Percentiles rank a stretch among this genome's conserved stretches.
These are phyloP conservation scores for Apeira syringaria DNA, from an alignment of 2,888 invertebrate genomes.

Conservation along the genomic window DNA sequence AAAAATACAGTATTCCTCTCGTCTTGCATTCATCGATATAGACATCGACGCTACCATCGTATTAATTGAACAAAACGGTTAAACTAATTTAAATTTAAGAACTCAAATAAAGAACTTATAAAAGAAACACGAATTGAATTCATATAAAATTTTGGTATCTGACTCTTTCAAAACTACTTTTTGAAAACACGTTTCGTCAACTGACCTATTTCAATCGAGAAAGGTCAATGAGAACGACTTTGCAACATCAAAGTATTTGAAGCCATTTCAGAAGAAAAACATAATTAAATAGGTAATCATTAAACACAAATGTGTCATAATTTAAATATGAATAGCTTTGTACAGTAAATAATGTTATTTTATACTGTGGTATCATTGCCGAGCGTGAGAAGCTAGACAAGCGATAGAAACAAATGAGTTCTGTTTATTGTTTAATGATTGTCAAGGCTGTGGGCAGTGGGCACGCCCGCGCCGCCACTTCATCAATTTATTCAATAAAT, in stretches of 20 bases:
- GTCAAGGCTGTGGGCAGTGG: not conserved
- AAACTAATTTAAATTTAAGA: too few relatives aligned
- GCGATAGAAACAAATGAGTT: constrained; percentile 41
- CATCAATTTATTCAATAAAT: not conserved
- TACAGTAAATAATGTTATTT: too few relatives aligned
- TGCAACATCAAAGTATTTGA: not conserved
- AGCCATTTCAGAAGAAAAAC: constrained; percentile 3
- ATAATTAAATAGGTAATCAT: constrained; percentile 4
- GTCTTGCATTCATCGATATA: too few relatives aligned
- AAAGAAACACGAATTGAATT: not conserved
- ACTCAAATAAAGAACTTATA: too few relatives aligned
- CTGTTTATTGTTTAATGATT: constrained; percentile 32
- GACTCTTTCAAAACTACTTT: constrained; percentile 1
- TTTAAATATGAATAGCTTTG: too few relatives aligned
- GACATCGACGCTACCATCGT: too few relatives aligned
- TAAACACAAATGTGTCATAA: constrained; percentile 8
- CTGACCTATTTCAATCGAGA: constrained; percentile 18
- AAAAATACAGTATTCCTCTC: too few relatives aligned
- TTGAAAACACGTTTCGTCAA: constrained; percentile 7
- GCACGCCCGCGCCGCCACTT: not conserved
- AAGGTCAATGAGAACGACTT: constrained; percentile 13
- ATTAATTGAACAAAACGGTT: too few relatives aligned
- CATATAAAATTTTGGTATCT: constrained; percentile 5
- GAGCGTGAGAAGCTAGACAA: constrained; percentile 47
- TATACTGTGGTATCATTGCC: constrained; percentile 17